Evolutionary conservation across 2,888 invertebrate species (phyloP).

Genomic region (Parnassius apollo): DNA sequence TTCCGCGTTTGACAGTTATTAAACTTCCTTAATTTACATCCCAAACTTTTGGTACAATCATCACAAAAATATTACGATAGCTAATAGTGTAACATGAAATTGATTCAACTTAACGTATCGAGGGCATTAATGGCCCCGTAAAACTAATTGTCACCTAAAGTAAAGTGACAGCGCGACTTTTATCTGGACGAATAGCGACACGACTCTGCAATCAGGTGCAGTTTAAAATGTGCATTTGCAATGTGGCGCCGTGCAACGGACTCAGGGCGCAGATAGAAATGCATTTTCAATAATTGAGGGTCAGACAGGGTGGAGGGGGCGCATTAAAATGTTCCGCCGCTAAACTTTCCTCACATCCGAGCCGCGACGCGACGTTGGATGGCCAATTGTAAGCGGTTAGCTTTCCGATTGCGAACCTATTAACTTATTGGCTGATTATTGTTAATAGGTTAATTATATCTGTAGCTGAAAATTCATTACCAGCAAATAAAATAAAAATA

Average conservation of each 20-base stretch:
- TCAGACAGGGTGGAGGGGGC: slow-evolving; percentile 74
- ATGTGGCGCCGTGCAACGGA: slow-evolving; percentile 57
- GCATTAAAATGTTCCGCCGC: slow-evolving; percentile 67
- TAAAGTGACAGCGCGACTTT: slow-evolving; percentile 72
- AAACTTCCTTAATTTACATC: too few relatives aligned
- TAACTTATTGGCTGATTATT: background rate
- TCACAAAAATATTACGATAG: background rate
- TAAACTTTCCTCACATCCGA: slow-evolving; percentile 63
- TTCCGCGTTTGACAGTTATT: too few relatives aligned
- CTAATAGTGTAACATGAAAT: background rate
- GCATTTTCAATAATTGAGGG: slow-evolving; percentile 81
- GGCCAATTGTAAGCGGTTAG: background rate
- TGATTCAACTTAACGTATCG: slow-evolving; percentile 9
- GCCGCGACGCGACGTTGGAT: slow-evolving; percentile 27
- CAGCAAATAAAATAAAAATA: too few relatives aligned
- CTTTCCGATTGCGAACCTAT: background rate
- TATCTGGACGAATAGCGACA: slow-evolving; percentile 65
- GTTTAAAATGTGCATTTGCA: slow-evolving; percentile 81
- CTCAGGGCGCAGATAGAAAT: slow-evolving; percentile 73
- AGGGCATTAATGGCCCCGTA: slow-evolving; percentile 37
- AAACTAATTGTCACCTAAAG: slow-evolving; percentile 56
- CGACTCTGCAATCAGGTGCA: slow-evolving; percentile 77
- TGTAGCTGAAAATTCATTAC: too few relatives aligned
- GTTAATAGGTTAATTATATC: too few relatives aligned
- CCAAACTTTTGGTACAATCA: too few relatives aligned